Conservation (phyloP, 2,113 vertebrate genomes). For the Isurus oxyrinchus region DNA sequence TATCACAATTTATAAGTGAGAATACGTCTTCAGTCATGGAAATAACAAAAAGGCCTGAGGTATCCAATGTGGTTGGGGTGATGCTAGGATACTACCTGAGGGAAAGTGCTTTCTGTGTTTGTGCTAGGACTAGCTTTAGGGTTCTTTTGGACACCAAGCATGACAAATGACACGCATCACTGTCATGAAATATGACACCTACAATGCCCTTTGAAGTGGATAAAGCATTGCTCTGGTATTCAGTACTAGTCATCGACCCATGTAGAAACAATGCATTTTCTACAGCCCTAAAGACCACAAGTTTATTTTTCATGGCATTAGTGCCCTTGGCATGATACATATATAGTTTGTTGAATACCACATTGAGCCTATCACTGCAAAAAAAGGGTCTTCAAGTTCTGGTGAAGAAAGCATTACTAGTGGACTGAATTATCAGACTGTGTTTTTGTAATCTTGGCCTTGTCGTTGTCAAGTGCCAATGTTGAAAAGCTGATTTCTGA, state of each 20-base stretch:
- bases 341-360: background rate
- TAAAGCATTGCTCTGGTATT: conserved; percentile 1
- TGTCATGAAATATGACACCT: background rate
- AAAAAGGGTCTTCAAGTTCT: background rate
- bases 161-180: conserved; percentile 25
- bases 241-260: conserved; percentile 16
- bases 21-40: conserved; percentile 13
- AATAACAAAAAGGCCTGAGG: background rate
- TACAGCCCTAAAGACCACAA: background rate
- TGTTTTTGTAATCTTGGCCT: background rate
- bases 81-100: background rate
- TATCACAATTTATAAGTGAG: background rate
- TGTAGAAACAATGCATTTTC: background rate
- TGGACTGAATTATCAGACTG: background rate
- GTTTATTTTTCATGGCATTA: conserved; percentile 12
- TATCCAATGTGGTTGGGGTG: background rate
- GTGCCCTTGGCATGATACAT: background rate
- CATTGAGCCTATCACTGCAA: background rate
- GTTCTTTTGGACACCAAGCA: conserved; percentile 11
- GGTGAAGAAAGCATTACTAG: background rate
- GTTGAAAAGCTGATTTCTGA: conserved; percentile 3
- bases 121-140: background rate
- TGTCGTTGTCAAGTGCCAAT: conserved; percentile 14
- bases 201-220: conserved; percentile 11
- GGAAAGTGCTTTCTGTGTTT: background rate